Base-by-base conservation (phyloP, 1,140 invertebrate species). In the Harpegnathos saltator region DNA sequence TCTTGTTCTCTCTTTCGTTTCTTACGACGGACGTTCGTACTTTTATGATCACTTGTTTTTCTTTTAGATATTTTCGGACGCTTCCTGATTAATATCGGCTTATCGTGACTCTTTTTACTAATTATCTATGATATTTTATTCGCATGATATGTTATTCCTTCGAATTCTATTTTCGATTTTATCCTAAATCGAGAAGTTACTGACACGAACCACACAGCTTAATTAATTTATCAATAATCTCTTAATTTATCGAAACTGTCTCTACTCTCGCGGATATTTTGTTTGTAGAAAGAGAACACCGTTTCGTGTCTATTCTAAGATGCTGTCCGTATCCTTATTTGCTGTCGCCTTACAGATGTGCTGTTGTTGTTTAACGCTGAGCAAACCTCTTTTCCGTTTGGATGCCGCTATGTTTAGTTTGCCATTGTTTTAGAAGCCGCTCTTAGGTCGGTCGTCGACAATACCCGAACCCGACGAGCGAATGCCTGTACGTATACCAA, bases 391-490 rank as follows among this genome's bases (percentile, higher is more conserved):
- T 81, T 90, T 90, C 90, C 71, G 74, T 90, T 89, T 92, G 89
- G 83, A 92, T 92, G 92, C 84, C 63, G 89, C 92, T 92, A 91
- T 91, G 85, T 92, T 94, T 92, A 91, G 93, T 94, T 94, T 94
- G 92, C 89, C 90, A 89, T 88, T 93, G 93, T 94, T 94, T 93
- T 94, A 94, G 94, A 94, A 82, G 92, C 91, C 86, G 91, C 82
- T 82, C 81, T 63, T 87, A 86, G 82, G 59, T 78, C 59, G 89
- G 80, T 73, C 90, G 59, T 54, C 38, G 38, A 44, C 38, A 44
- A 44, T 59, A 12, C 62, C 77, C 78, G 89, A 89, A 50, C 89
- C 91, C n/a, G 91, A 93, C 87, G 94, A 94, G 74, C 92, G 92
- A 87, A 94, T 93, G 58, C 94, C 94, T 85, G 94, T 94, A 94